Conservation (phyloP, 2,888 invertebrate species). For the Melolontha melolontha region DNA sequence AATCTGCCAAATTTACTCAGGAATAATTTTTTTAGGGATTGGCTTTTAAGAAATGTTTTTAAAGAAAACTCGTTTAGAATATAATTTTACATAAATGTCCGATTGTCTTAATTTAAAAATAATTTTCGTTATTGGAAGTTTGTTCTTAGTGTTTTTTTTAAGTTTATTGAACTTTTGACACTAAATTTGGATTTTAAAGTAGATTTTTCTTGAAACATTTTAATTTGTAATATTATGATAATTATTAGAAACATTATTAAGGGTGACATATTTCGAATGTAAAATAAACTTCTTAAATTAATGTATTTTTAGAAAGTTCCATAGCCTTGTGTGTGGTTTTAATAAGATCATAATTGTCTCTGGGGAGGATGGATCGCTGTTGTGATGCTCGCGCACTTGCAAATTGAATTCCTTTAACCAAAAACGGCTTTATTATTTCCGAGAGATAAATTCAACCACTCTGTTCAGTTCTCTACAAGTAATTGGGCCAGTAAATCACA, state of each 20-base stretch:
- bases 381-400: slow-evolving; percentile 27
- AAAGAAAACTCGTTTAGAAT: too few relatives aligned
- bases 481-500: slow-evolving; percentile 46
- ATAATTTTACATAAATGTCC: too few relatives aligned
- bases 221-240: background rate
- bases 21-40: too few relatives aligned
- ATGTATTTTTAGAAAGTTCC: background rate
- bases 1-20: too few relatives aligned
- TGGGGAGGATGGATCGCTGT: slow-evolving; percentile 13
- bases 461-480: slow-evolving; percentile 27
- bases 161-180: too few relatives aligned
- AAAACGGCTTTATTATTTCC: slow-evolving; percentile 41
- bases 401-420: slow-evolving; percentile 41
- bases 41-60: too few relatives aligned
- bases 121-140: too few relatives aligned
- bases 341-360: slow-evolving; percentile 33
- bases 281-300: slow-evolving; percentile 15
- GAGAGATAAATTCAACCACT: slow-evolving; percentile 36
- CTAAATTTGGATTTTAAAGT: background rate
- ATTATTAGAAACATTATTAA: background rate
- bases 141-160: too few relatives aligned
- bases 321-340: background rate
- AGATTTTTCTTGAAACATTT: background rate
- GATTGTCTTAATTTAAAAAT: too few relatives aligned
- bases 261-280: background rate